Evolutionary conservation across 2,888 invertebrate genomes (phyloP).

Genomic region (Cantharis rufa): DNA sequence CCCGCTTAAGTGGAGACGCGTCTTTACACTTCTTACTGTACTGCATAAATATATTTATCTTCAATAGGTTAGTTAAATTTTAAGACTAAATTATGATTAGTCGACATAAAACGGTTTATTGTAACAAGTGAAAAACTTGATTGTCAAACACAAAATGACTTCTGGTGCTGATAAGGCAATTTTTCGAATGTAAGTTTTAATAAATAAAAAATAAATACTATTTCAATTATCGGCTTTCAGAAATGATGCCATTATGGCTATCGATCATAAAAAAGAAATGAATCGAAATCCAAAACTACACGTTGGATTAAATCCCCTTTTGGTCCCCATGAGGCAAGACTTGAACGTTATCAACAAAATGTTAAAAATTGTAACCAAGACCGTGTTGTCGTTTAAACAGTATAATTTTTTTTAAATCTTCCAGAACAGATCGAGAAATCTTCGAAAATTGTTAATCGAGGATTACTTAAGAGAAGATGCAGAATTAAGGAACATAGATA

Average conservation of each 20-base stretch:
- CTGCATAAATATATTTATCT: too few relatives aligned
- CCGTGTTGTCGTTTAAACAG: background rate
- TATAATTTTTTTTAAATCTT: background rate
- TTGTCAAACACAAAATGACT: background rate
- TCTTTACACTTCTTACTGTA: too few relatives aligned
- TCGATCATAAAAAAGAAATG: constrained; percentile 27
- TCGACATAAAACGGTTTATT: background rate
- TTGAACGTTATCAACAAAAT: constrained; percentile 23
- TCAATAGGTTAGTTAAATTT: too few relatives aligned
- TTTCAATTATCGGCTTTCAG: constrained; percentile 13
- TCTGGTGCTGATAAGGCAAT: background rate
- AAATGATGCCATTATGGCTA: constrained; percentile 34
- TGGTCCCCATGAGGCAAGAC: constrained; percentile 38
- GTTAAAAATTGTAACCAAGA: constrained; percentile 12
- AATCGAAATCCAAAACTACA: constrained; percentile 34
- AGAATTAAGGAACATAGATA: constrained; percentile 42
- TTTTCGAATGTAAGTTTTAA: constrained; percentile 1
- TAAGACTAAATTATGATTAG: background rate
- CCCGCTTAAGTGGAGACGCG: too few relatives aligned
- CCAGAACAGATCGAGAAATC: background rate
- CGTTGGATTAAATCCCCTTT: constrained; percentile 37
- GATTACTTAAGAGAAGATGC: constrained; percentile 42
- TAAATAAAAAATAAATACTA: background rate
- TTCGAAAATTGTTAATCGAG: constrained; percentile 38
- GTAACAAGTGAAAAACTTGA: background rate